Base-by-base conservation (phyloP, 2,797 vertebrate species). In the Acipenser oxyrinchus region DNA sequence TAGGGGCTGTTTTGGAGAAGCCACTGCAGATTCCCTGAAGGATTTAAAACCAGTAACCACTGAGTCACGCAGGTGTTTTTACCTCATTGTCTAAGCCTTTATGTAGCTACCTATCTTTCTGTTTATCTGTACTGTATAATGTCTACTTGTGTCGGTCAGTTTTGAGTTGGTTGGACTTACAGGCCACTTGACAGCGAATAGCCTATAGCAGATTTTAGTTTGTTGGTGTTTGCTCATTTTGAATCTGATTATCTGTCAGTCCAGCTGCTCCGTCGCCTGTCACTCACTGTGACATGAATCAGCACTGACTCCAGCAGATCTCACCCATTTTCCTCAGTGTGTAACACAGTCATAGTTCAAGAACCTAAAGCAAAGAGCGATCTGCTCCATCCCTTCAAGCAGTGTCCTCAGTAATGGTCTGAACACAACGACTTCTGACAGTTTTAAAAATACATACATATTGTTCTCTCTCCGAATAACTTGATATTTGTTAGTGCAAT, bases 181-280 rank as follows among this genome's bases (percentile, higher is more conserved):
- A 37, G 23, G 23, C 23, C 23, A 37, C 72, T 73, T 82, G 79
- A 84, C 84, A 83, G 78, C 75, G 78, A 79, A 77, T 79, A 80
- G 80, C 81, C 80, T 81, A 74, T 85, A 83, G 81, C 82, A 79
- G 83, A 82, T 85, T 81, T 78, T 80, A 81, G 84, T 82, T 76
- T 78, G 77, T 80, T 87, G 51, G 60, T 8, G 49, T 69, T 69
- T 65, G 63, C 68, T 69, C 63, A 53, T 60, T 65, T 69, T 49
- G 59, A 60, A 15, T 69, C 51, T n/a, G 51, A 48, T 83, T 82
- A 79, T 75, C 74, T 84, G 83, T 83, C 83, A 82, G 74, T 71
- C 83, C 81, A 81, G 82, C 77, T 77, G 88, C 76, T 79, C 83
- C 83, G 81, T 88, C 86, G 87, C 86, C 90, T 89, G 89, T 88